Base-by-base conservation (phyloP, 2,113 vertebrate genomes). In the Cavia aperea region DNA sequence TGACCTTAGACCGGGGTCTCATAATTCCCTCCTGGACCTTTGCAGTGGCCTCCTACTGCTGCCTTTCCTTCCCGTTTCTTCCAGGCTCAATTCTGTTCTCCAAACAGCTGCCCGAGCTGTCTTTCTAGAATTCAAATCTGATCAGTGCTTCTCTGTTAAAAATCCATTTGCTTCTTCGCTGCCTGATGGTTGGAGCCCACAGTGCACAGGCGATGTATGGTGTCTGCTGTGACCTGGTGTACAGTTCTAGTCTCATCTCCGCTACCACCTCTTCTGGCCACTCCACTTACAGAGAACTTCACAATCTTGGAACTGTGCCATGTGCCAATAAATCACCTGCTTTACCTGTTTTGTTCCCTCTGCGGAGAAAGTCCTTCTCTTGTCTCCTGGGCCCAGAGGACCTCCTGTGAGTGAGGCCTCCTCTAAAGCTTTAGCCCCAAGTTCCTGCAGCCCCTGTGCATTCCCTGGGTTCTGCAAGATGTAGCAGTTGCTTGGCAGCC, bases 131-230 rank as follows among this genome's bases (percentile, higher is more conserved):
- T 7, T 36, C 14, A 46, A 16, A 36, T 60, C 51, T 23, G 72
- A 19, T 24, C 7, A 31, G 23, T 46, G 14, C n/a, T 46, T n/a
- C 77, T 81, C 39, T 31, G 7, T 56, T 66, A 43, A 58, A n/a
- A 63, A 33, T 12, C 10, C 8, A 2, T 3, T 4, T 5, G 33
- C n/a, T 54, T 65, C 49, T 43, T 24, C 0, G 7, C 16, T 8
- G 7, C 49, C 33, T 21, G 1, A 21, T 15, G 18, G 1, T 56
- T 29, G n/a, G 78, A 39, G 46, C 51, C 56, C 54, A 23, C 3
- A 1, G 4, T 36, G n/a, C 24, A 24, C 36, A 19, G 0, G 4
- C 14, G 26, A 5, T 33, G 19, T 18, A 8, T 5, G 46, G 68
- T 10, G 21, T 54, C 43, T 39, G 31, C 23, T 10, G 56, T 58